Conservation (phyloP, 2,797 vertebrate genomes). For the Dipus sagitta region DNA sequence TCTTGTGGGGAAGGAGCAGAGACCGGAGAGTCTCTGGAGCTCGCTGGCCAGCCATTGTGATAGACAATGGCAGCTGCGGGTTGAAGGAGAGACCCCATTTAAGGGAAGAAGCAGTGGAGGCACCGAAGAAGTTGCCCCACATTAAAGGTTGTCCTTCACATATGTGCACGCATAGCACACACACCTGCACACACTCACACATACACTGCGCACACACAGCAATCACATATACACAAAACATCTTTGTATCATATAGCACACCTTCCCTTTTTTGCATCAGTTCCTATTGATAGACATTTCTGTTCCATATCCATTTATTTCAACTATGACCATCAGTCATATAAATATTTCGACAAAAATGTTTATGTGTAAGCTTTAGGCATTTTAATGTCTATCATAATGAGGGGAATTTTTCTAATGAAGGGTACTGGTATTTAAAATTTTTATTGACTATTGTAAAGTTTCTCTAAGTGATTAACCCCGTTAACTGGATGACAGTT, state of each 20-base stretch:
- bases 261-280: not conserved
- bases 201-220: no score
- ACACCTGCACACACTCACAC: no score
- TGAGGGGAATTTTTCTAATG: not conserved
- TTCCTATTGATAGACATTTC: slow-evolving; percentile 1
- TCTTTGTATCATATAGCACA: not conserved
- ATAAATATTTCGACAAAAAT: not conserved
- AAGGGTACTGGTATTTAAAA: not conserved
- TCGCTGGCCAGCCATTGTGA: no score
- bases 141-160: no score
- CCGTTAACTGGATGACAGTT: not conserved
- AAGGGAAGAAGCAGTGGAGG: no score
- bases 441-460: not conserved
- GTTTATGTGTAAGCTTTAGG: not conserved
- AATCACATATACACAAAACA: no score
- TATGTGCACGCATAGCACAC: no score
- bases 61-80: no score
- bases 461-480: slow-evolving; percentile 31
- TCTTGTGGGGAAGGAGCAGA: no score
- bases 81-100: no score
- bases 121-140: no score
- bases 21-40: no score
- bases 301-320: not conserved
- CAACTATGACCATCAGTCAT: not conserved
- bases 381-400: not conserved